Evolutionary conservation across 2,113 vertebrate genomes (phyloP).

Genomic region (Penelope pileata): DNA sequence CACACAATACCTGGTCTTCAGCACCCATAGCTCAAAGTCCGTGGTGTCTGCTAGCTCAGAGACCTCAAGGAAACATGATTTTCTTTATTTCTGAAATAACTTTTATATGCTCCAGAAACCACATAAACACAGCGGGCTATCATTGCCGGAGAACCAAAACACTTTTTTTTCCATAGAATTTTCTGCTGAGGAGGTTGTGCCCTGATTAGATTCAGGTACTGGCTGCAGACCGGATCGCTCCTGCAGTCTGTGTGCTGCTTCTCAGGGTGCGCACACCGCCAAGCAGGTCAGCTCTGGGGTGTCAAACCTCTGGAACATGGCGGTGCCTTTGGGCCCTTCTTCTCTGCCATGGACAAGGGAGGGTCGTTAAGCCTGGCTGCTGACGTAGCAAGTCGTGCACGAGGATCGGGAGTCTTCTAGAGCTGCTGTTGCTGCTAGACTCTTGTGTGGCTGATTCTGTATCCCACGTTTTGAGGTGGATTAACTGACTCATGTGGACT

Average conservation of each 20-base stretch:
- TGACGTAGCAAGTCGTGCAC: neutral
- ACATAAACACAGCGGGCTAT: neutral
- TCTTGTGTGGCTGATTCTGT: accelerated
- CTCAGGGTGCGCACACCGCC: neutral
- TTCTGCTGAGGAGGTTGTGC: neutral
- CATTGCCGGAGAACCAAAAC: neutral
- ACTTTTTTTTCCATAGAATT: neutral
- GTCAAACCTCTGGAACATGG: neutral
- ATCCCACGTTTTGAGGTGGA: neutral
- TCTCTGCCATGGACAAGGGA: accelerated
- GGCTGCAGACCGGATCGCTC: neutral
- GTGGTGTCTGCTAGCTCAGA: neutral
- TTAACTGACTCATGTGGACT: neutral
- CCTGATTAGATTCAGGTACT: neutral
- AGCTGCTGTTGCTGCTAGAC: neutral
- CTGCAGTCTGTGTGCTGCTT: neutral
- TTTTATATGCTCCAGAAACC: neutral
- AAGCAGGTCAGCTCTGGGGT: neutral
- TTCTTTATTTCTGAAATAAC: neutral
- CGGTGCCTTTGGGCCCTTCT: accelerated
- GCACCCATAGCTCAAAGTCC: neutral
- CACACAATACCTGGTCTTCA: neutral
- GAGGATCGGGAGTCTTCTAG: neutral
- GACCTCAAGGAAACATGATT: neutral
- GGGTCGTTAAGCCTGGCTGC: neutral